These are phyloP conservation scores for Drosophila histrio DNA, from an alignment of 2,888 invertebrate species.

Conservation along the genomic window DNA sequence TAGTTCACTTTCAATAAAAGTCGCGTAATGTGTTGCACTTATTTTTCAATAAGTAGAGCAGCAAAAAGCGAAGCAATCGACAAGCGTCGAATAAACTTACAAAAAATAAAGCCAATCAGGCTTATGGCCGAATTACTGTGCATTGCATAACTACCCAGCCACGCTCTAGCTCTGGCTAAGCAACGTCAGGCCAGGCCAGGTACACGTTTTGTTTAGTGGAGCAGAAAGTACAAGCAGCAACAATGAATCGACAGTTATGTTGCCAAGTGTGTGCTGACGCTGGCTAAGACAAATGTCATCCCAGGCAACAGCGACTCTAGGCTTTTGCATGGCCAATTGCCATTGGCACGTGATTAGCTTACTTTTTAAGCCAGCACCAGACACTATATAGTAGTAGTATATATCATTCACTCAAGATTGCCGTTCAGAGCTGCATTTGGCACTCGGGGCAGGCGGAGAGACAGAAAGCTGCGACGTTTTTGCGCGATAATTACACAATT, in stretches of 20 bases:
- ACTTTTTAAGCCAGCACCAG: conserved; percentile 39
- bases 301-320: conserved; percentile 35
- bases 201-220: conserved; percentile 62
- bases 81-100: conserved; percentile 42
- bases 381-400: conserved; percentile 3
- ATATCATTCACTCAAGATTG: conserved; percentile 47
- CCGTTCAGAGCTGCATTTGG: conserved; percentile 40
- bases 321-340: conserved; percentile 58
- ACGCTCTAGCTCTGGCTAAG: conserved; percentile 35
- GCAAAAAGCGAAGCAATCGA: conserved; percentile 49
- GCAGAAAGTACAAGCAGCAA: conserved; percentile 61
- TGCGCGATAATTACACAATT: conserved; percentile 60
- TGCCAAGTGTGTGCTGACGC: conserved; percentile 39
- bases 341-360: conserved; percentile 77
- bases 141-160: conserved; percentile 66
- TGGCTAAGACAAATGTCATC: conserved; percentile 69
- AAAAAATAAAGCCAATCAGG: conserved; percentile 62
- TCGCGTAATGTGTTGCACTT: conserved; percentile 44
- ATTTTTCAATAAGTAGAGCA: conserved; percentile 50
- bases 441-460: neutral
- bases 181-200: conserved; percentile 19
- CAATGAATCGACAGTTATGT: conserved; percentile 41
- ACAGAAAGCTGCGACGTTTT: conserved; percentile 32
- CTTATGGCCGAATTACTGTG: conserved; percentile 66
- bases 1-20: conserved; percentile 49